Conservation (phyloP, 2,113 vertebrate genomes). For the Gadus macrocephalus region DNA sequence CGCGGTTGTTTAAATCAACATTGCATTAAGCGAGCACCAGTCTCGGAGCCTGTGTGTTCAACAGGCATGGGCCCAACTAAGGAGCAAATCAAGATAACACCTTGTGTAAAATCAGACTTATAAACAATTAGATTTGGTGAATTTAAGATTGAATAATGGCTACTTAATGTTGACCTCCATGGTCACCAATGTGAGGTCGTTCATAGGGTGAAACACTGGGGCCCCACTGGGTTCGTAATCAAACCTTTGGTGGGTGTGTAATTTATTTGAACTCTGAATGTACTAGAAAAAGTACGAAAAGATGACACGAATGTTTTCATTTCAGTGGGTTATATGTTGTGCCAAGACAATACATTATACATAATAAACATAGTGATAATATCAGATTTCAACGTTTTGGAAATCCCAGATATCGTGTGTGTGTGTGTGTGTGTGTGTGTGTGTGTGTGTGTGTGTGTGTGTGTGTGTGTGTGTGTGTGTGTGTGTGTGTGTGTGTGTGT, state of each 20-base stretch:
- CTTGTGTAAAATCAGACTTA: slow-evolving; percentile 35
- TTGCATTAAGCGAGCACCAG: slow-evolving; percentile 38
- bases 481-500: slow-evolving; percentile 4
- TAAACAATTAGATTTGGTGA: slow-evolving; percentile 64
- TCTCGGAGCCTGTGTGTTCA: slow-evolving; percentile 35
- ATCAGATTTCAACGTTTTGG: slow-evolving; percentile 8
- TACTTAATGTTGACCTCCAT: slow-evolving; percentile 50
- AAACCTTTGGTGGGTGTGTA: not conserved
- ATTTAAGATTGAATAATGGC: slow-evolving; percentile 66
- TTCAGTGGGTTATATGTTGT: not conserved
- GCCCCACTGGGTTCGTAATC: not conserved
- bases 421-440: not conserved
- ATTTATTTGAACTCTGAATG: too few species aligned
- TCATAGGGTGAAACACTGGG: slow-evolving; percentile 10
- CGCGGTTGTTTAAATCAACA: slow-evolving; percentile 48
- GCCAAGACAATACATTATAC: not conserved
- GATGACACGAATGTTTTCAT: too few species aligned
- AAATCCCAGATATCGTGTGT: slow-evolving; percentile 23
- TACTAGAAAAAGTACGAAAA: too few species aligned
- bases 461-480: not conserved
- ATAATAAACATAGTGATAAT: slow-evolving; percentile 10
- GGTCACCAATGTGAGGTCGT: slow-evolving; percentile 41
- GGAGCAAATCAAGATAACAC: too few species aligned
- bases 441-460: slow-evolving; percentile 1
- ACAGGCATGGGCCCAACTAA: slow-evolving; percentile 36